A percentile compares a stretch with the other conserved stretches of the same genome.
These are phyloP conservation scores for Lineus longissimus DNA, from an alignment of 1,140 invertebrate species.

Conservation along the genomic window DNA sequence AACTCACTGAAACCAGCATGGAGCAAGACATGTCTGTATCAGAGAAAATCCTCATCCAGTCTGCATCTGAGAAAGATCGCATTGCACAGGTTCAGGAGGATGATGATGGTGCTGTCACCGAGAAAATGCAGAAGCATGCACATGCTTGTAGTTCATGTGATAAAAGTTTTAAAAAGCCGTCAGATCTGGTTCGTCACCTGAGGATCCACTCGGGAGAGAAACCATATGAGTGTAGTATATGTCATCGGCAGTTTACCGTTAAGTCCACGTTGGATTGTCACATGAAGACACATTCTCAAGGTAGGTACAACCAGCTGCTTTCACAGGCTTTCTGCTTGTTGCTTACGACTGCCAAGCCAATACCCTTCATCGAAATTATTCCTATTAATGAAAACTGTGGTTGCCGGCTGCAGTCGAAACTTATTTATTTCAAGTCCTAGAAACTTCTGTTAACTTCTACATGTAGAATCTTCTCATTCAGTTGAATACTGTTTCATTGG, in stretches of 20 bases:
- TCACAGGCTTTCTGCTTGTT: too few relatives aligned
- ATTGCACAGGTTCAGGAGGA: conserved; percentile 44
- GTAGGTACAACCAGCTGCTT: conserved; percentile 20
- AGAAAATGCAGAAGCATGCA: conserved; percentile 22
- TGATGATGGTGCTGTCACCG: background rate
- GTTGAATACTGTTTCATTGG: too few relatives aligned
- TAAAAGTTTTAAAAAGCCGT: conserved; percentile 57
- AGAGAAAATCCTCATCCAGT: conserved; percentile 58
- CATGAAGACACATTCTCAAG: conserved; percentile 49
- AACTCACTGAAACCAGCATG: conserved; percentile 31
- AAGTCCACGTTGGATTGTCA: conserved; percentile 56
- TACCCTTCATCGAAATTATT: too few relatives aligned
- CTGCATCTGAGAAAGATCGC: conserved; percentile 48
- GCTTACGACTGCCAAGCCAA: too few relatives aligned
- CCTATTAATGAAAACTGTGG: background rate
- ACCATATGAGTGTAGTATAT: conserved; percentile 47
- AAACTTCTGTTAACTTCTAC: too few relatives aligned
- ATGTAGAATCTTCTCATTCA: too few relatives aligned
- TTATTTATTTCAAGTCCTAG: background rate
- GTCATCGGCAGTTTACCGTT: conserved; percentile 48
- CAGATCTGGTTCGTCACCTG: conserved; percentile 52
- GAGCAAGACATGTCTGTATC: conserved; percentile 51
- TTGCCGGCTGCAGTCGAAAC: background rate
- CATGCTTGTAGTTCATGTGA: conserved; percentile 61
- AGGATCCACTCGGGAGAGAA: conserved; percentile 56